A percentile compares a stretch with the other conserved stretches of the same genome.
These are phyloP conservation scores for Homalodisca vitripennis DNA, from an alignment of 1,140 invertebrate genomes.

Conservation along the genomic window DNA sequence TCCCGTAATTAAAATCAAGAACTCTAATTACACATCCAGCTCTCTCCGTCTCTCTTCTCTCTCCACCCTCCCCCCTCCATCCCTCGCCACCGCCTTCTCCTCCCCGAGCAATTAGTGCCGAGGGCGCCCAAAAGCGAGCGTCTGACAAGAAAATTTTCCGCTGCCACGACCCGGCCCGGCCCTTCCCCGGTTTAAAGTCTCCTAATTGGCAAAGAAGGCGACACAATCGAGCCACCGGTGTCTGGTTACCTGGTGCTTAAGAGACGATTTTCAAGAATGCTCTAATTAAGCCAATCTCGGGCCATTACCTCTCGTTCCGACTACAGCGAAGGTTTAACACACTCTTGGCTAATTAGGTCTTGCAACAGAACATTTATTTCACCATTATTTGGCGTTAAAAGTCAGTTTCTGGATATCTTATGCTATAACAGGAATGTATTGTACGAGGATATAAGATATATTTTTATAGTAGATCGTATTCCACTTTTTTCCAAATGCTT, in stretches of 20 bases:
- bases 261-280: slow-evolving; percentile 11
- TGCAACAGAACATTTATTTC: no score
- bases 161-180: background rate
- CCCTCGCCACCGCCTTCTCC: background rate
- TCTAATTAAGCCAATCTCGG: slow-evolving; percentile 7
- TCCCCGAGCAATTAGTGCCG: slow-evolving; percentile 17
- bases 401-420: no score
- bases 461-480: no score
- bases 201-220: slow-evolving; percentile 28
- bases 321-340: no score
- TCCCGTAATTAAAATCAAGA: slow-evolving; percentile 27
- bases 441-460: no score
- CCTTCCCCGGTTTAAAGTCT: background rate
- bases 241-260: slow-evolving; percentile 15
- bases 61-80: background rate
- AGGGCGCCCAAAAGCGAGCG: slow-evolving; percentile 19
- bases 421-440: no score
- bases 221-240: no score
- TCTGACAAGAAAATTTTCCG: slow-evolving; percentile 31
- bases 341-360: no score
- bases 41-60: background rate
- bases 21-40: slow-evolving; percentile 25
- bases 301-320: slow-evolving; percentile 4
- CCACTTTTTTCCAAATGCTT: no score
- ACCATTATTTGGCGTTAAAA: no score